Percentiles rank a stretch among this genome's conserved stretches.
phyloP scores from a whole-genome alignment of 2,888 invertebrate species.

The Xestia c-nigrum region DNA sequence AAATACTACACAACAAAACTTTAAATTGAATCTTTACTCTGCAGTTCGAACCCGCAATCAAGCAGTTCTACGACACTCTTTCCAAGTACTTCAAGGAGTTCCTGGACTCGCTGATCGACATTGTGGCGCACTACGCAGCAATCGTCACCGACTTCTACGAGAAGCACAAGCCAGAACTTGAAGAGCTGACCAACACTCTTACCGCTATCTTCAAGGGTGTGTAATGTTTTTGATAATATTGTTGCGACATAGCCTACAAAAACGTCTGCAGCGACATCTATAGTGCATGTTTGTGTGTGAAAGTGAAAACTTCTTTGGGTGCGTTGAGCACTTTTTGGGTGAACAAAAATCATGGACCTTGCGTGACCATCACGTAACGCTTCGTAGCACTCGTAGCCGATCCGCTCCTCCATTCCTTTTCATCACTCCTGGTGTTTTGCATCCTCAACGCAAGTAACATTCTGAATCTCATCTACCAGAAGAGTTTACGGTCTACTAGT shows the following conservation, averaged over 20 bases:
- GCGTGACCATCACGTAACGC: too few species aligned
- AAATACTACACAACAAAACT: background rate
- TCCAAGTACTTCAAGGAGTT: slow-evolving; percentile 83
- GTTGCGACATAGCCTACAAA: background rate
- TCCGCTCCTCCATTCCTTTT: too few species aligned
- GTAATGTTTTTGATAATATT: slow-evolving; percentile 37
- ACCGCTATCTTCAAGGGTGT: slow-evolving; percentile 89
- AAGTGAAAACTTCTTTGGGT: too few species aligned
- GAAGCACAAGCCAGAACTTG: slow-evolving; percentile 92
- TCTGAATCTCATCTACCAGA: background rate
- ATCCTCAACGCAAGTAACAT: too few species aligned
- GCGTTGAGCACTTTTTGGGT: too few species aligned
- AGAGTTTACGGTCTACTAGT: too few species aligned
- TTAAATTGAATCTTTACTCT: background rate
- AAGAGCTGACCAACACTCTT: slow-evolving; percentile 90
- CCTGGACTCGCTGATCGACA: slow-evolving; percentile 81
- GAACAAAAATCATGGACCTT: too few species aligned
- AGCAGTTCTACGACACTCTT: slow-evolving; percentile 78
- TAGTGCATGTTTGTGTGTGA: too few species aligned
- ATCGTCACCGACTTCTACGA: slow-evolving; percentile 90
- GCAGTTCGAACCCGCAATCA: slow-evolving; percentile 82
- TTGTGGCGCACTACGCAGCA: slow-evolving; percentile 89
- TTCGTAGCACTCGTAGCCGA: too few species aligned
- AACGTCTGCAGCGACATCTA: too few species aligned
- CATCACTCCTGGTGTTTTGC: too few species aligned